A percentile compares a stretch with the other conserved stretches of the same genome.
Evolutionary conservation across 2,113 vertebrate species (phyloP).

Genomic region (Mixornis gularis): DNA sequence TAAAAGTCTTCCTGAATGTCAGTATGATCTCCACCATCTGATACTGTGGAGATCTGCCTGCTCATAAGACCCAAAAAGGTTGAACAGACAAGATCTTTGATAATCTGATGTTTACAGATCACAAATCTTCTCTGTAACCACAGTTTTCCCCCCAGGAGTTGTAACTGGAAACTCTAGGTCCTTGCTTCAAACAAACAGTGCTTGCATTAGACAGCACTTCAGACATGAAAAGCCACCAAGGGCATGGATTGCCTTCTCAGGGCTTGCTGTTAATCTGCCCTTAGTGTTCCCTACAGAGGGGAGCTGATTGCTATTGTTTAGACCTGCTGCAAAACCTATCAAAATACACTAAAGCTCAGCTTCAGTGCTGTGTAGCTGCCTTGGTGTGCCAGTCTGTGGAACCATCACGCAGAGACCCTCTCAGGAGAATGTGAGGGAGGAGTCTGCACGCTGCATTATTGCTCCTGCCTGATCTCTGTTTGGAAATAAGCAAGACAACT

Average conservation of each 20-base stretch:
- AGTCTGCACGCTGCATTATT: rapidly evolving
- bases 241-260: neutral
- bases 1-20: neutral
- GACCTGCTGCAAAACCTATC: neutral
- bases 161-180: neutral
- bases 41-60: neutral
- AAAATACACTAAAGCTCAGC: neutral
- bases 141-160: neutral
- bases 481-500: neutral
- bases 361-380: neutral
- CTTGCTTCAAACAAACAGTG: neutral
- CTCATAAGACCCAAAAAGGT: neutral
- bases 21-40: rapidly evolving
- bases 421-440: rapidly evolving
- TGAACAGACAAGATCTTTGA: neutral
- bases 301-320: neutral
- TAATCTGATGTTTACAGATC: neutral
- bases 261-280: neutral
- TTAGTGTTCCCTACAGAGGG: neutral
- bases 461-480: neutral
- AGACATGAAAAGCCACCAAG: neutral
- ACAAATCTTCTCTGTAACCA: neutral
- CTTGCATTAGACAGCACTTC: neutral
- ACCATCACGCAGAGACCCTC: rapidly evolving
- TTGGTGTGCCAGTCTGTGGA: neutral